Evolutionary conservation across 2,888 invertebrate species (phyloP).

Genomic region (Spisula solida): DNA sequence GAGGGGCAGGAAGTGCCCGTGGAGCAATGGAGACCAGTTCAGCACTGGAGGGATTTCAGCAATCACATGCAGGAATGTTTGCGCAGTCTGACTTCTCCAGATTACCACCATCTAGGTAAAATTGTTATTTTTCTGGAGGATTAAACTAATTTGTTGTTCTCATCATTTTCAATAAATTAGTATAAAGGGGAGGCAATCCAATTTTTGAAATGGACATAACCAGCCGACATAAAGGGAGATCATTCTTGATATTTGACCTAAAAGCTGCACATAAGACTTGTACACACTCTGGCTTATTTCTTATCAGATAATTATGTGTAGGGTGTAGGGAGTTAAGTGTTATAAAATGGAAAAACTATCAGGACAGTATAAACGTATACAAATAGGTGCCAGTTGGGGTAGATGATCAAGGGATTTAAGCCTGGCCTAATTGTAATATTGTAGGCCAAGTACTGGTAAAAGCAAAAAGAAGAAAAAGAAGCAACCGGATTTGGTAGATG

Average conservation of each 20-base stretch:
- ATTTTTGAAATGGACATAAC: too few species aligned
- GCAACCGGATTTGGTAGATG: background rate
- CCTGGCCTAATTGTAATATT: background rate
- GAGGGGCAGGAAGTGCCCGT: background rate
- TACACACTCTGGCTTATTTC: too few species aligned
- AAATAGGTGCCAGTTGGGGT: too few species aligned
- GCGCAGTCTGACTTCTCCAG: constrained; percentile 1
- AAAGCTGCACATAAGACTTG: too few species aligned
- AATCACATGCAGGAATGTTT: background rate
- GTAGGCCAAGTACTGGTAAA: constrained; percentile 32
- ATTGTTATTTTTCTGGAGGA: background rate
- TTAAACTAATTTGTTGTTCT: too few species aligned
- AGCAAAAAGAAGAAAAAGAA: constrained; percentile 32
- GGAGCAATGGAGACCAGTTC: constrained; percentile 29
- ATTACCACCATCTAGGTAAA: constrained; percentile 24
- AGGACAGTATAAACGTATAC: too few species aligned
- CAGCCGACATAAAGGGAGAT: background rate
- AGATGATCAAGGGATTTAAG: too few species aligned
- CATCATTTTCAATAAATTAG: background rate
- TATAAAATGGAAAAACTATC: too few species aligned
- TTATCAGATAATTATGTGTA: too few species aligned
- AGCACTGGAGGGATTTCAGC: constrained; percentile 8
- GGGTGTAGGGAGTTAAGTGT: too few species aligned
- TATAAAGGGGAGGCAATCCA: too few species aligned
- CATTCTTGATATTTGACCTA: background rate